Evolutionary conservation across 2,888 invertebrate genomes (phyloP).

Genomic region (Dichetophora obliterata): DNA sequence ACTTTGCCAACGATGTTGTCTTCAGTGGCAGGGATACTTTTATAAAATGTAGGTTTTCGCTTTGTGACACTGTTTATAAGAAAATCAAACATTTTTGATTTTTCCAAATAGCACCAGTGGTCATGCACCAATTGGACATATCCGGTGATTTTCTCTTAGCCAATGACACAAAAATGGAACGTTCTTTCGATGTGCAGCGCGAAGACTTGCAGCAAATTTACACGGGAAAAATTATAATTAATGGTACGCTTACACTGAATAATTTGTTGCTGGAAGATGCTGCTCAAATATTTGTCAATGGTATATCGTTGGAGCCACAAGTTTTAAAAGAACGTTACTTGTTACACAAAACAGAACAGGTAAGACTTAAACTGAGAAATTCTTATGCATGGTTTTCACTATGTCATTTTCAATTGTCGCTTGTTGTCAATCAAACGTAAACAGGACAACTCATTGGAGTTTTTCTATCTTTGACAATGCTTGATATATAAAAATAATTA

Average conservation of each 20-base stretch:
- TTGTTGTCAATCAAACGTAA: no score
- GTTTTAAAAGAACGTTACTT: constrained; percentile 54
- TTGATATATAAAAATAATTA: no score
- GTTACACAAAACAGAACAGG: constrained; percentile 55
- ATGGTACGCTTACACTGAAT: constrained; percentile 59
- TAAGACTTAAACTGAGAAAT: constrained; percentile 36
- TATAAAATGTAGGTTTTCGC: constrained; percentile 55
- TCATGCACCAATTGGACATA: constrained; percentile 58
- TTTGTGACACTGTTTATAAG: not conserved
- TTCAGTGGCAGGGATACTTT: constrained; percentile 55
- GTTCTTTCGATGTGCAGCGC: constrained; percentile 21
- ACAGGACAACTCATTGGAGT: no score
- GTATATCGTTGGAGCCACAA: constrained; percentile 43
- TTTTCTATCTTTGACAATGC: no score
- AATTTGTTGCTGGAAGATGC: constrained; percentile 52
- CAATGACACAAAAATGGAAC: constrained; percentile 47
- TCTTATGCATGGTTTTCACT: no score
- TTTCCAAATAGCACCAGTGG: constrained; percentile 60
- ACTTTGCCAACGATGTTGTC: constrained; percentile 62
- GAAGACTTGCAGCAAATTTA: constrained; percentile 60
- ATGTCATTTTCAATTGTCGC: no score
- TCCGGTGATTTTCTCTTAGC: constrained; percentile 54
- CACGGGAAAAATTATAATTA: constrained; percentile 58
- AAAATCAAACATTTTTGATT: not conserved
- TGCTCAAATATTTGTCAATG: constrained; percentile 48